Evolutionary conservation across 2,888 invertebrate genomes (phyloP).

Genomic region (Phaedon cochleariae): DNA sequence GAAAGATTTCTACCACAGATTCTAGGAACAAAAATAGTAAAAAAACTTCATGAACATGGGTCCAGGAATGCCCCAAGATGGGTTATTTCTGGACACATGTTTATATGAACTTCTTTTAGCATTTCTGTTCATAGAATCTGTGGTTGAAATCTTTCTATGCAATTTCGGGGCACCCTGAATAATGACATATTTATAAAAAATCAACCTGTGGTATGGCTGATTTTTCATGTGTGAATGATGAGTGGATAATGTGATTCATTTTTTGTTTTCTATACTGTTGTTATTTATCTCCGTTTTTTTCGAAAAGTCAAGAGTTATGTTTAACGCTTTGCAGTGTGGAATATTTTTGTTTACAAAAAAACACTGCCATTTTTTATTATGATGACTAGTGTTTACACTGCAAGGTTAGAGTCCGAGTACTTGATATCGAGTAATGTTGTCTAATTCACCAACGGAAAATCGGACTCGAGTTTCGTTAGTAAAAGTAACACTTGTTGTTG

Average conservation of each 20-base stretch:
- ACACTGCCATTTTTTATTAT: slow-evolving; percentile 44
- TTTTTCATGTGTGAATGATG: slow-evolving; percentile 25
- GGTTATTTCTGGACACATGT: too few relatives aligned
- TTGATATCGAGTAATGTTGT: slow-evolving; percentile 18
- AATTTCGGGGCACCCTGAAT: too few relatives aligned
- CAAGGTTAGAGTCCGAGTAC: slow-evolving; percentile 16
- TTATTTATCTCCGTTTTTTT: slow-evolving; percentile 45
- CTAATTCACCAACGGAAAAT: slow-evolving; percentile 23
- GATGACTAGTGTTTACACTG: slow-evolving; percentile 24
- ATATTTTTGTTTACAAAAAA: slow-evolving; percentile 36
- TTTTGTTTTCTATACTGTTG: slow-evolving; percentile 19
- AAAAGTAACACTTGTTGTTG: neutral
- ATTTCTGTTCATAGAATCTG: too few relatives aligned
- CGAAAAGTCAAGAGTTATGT: slow-evolving; percentile 22
- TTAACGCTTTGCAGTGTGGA: slow-evolving; percentile 42
- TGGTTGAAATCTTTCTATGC: too few relatives aligned
- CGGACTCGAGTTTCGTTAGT: slow-evolving; percentile 4
- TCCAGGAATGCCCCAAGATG: too few relatives aligned
- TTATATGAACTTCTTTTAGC: too few relatives aligned
- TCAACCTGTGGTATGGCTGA: slow-evolving; percentile 23
- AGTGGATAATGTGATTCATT: too few relatives aligned
- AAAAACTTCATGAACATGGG: too few relatives aligned
- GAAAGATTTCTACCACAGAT: too few relatives aligned
- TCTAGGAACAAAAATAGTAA: too few relatives aligned
- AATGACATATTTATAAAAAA: slow-evolving; percentile 36